A percentile compares a stretch with the other conserved stretches of the same genome.
Evolutionary conservation across 2,888 invertebrate species (phyloP).

Genomic region (Dryobotodes eremita): DNA sequence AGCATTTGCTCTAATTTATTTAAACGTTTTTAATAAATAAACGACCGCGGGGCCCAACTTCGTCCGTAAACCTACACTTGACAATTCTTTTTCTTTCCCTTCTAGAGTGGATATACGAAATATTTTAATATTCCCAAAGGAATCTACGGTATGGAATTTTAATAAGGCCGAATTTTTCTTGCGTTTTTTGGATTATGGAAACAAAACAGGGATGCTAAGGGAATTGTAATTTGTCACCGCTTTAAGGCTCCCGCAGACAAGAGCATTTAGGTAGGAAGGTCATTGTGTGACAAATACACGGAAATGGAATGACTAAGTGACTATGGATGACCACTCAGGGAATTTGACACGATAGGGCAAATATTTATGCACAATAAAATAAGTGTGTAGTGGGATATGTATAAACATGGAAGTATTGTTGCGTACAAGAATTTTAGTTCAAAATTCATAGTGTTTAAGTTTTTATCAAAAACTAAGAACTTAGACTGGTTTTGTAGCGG

Average conservation of each 20-base stretch:
- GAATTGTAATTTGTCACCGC: conserved; percentile 33
- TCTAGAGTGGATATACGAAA: conserved; percentile 46
- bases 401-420: background rate
- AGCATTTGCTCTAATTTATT: conserved; percentile 3
- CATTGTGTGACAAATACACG: conserved; percentile 6
- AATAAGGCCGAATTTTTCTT: conserved; percentile 64
- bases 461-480: too few species aligned
- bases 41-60: conserved; percentile 30
- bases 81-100: conserved; percentile 46
- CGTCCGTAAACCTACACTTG: conserved; percentile 21
- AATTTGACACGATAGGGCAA: conserved; percentile 12
- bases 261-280: conserved; percentile 22
- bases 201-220: conserved; percentile 20
- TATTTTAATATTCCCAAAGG: conserved; percentile 68
- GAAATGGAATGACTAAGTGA: conserved; percentile 28
- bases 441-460: too few species aligned
- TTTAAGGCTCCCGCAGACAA: background rate
- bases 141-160: conserved; percentile 66
- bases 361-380: conserved; percentile 19
- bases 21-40: conserved; percentile 1
- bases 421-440: background rate
- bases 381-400: background rate
- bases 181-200: conserved; percentile 26
- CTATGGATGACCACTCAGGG: background rate
- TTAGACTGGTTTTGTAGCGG: too few species aligned